Percentiles rank a stretch among this genome's conserved stretches.
Conservation (phyloP, 2,113 vertebrate genomes). For the Elanus axillaris region DNA sequence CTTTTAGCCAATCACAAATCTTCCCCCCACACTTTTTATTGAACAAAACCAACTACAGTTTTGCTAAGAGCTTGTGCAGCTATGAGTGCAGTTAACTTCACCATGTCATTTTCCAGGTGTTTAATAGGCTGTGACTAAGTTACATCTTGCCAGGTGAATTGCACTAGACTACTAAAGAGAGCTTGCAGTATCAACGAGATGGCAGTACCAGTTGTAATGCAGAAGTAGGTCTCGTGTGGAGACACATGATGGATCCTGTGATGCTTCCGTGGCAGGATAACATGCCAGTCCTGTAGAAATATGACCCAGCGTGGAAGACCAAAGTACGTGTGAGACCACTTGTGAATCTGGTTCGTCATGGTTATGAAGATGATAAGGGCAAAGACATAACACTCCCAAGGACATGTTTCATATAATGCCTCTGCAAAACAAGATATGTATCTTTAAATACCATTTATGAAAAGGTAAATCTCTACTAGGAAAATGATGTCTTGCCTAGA, state of each 20-base stretch:
- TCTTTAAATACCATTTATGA: neutral
- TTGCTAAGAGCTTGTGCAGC: neutral
- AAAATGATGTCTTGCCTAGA: neutral
- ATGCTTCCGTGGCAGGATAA: slow-evolving; percentile 94
- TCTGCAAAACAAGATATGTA: slow-evolving; percentile 68
- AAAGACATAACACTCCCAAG: slow-evolving; percentile 91
- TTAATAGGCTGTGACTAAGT: neutral
- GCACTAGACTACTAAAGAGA: neutral
- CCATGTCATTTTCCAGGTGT: neutral
- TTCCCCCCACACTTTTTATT: fast-evolving
- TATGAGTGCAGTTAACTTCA: neutral
- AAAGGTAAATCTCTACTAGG: neutral
- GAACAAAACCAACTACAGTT: neutral
- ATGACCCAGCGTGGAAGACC: slow-evolving; percentile 90
- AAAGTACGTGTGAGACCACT: slow-evolving; percentile 98
- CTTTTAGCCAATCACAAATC: neutral
- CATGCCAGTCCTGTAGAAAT: slow-evolving; percentile 90
- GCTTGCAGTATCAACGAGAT: neutral
- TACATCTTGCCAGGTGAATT: neutral
- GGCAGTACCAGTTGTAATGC: slow-evolving; percentile 92
- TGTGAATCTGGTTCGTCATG: slow-evolving; percentile 99
- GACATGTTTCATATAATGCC: slow-evolving; percentile 79
- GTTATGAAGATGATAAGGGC: slow-evolving; percentile 91
- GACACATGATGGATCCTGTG: slow-evolving; percentile 96
- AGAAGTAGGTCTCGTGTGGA: slow-evolving; percentile 98